Evolutionary conservation across 2,888 invertebrate genomes (phyloP), one percentile per base, ranked within the genome.

Genomic region (Drosophila peninsularis): DNA sequence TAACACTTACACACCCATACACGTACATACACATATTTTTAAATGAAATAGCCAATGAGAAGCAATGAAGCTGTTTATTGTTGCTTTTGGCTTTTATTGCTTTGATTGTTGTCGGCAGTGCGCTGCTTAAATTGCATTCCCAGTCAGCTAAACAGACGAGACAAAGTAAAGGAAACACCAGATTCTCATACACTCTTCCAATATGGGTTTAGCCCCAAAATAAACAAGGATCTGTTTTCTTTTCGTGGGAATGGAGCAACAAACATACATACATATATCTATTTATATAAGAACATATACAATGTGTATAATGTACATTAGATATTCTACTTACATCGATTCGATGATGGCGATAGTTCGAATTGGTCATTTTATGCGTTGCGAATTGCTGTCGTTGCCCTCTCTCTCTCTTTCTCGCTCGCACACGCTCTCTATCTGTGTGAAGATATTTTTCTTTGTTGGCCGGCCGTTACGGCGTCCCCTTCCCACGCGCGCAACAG

Each of bases 341-440:
- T 76, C 88, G 83, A 71, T 78, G 72, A 70, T 77, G 73, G 68
- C 77, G 81, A 64, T 90, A 80, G 75, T 81, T 85, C 72, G 82
- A 85, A 75, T 87, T 90, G 75, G 82, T 87, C 88, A 88, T 88
- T 85, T 87, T 88, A 76, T 69, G 82, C 80, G 81, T 64, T 64
- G 68, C 71, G 58, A 61, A 64, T 71, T 74, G 76, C 82, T 67
- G 82, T 71, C 75, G 85, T 78, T 80, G 77, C 68, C 66, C 76
- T 69, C 62, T 60, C 62, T 66, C 57, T 53, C n/a, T 44, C 47
- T 32, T 49, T 52, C 54, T 44, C 32, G 27, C n/a, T 27, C n/a
- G n/a, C 37, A 45, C 39, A n/a, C 50, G 45, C 71, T 47, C 36
- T 37, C 55, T 34, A 32, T 41, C 54, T 42, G 17, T 34, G 50